Conservation (phyloP, 2,888 invertebrate species). For the Nebria salina region DNA sequence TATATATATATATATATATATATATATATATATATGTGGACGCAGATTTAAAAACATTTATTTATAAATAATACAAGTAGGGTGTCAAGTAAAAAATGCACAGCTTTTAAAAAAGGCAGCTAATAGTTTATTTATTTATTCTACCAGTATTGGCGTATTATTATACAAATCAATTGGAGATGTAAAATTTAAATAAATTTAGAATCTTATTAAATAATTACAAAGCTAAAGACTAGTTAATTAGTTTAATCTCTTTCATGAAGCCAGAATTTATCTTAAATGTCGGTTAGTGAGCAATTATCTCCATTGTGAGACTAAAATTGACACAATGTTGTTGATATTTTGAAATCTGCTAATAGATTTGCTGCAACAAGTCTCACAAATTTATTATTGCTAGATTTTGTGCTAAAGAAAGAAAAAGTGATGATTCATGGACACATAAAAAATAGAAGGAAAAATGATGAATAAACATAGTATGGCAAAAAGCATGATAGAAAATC, state of each 20-base stretch:
- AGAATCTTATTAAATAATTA: conserved; percentile 51
- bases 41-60: background rate
- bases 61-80: background rate
- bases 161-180: conserved; percentile 54
- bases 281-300: conserved; percentile 56
- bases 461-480: conserved; percentile 1
- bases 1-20: too few relatives aligned
- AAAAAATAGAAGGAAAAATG: background rate
- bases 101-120: conserved; percentile 57
- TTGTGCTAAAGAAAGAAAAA: background rate
- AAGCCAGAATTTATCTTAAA: conserved; percentile 48
- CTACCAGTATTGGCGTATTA: conserved; percentile 57
- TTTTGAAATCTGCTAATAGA: conserved; percentile 20
- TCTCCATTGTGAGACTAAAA: conserved; percentile 26
- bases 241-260: conserved; percentile 50
- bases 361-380: conserved; percentile 8
- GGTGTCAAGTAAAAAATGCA: conserved; percentile 24
- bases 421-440: background rate
- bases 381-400: conserved; percentile 26
- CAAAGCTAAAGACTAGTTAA: conserved; percentile 59
- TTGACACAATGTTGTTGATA: conserved; percentile 24
- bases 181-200: conserved; percentile 52
- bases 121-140: conserved; percentile 61
- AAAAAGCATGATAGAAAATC: background rate
- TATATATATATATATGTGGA: too few relatives aligned